Base-by-base conservation (phyloP, 2,888 invertebrate species). In the Apotomis turbidana region DNA sequence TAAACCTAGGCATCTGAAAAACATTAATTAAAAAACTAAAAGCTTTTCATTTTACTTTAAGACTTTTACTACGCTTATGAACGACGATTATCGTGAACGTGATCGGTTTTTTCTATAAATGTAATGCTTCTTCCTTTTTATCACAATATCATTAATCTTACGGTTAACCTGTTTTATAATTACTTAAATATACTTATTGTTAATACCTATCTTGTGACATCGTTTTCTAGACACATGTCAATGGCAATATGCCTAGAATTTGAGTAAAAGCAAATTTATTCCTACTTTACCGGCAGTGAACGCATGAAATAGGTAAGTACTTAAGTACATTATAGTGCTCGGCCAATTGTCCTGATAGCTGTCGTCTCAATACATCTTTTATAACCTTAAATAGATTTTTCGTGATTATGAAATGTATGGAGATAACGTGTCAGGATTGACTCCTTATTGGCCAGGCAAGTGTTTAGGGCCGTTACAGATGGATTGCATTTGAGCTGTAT, bases 281-380 rank as follows among this genome's bases (percentile, higher is more conserved):
- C 54, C 27, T 49, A 57, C 51, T 55, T 57, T 58, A 46, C 27
- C 52, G 71, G 71, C 68, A 71, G 67, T 71, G 71, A 46, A 54
- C 8, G 49, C 15, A 62, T 59, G 15, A 55, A 49, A 49, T 44
- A 44, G 8, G 44, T 44, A 49, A 9, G 49, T 49, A 49, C 49
- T 10, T 49, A 49, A 9, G 49, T 49, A 27, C 27, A 2, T 27
- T 27, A 27, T 44, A 44, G 44, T 44, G 27, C 27, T 27, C 27
- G 27, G 27, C 27, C 27, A 2, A 27, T 27, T 2, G 27, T 27
- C 27, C 27, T 2, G 27, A 27, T 27, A 27, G 27, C 27, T 27
- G 27, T 27, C 27, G 2, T 27, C 27, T 27, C 27, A 27, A 27
- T 27, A 27, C 27, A 27, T 27, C 2, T 27, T 27, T 27, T 27